A percentile compares a stretch with the other conserved stretches of the same genome.
phyloP scores from a whole-genome alignment of 64 coral and sea anemone genomes.

The Cladopsammia gracilis region DNA sequence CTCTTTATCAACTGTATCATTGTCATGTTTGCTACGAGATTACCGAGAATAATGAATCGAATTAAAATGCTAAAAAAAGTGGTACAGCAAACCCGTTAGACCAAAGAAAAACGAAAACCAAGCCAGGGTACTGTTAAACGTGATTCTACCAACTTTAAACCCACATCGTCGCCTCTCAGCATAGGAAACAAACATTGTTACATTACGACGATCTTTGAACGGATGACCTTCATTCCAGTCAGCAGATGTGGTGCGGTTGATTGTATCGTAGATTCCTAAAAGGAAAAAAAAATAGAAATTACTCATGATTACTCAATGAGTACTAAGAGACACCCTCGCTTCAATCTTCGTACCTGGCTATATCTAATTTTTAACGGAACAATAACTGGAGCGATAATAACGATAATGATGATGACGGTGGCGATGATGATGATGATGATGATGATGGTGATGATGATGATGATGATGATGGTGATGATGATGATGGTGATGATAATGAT shows the following conservation, averaged over 20 bases:
- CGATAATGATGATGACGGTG: too few relatives aligned
- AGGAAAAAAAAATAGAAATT: background rate
- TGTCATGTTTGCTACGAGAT: too few relatives aligned
- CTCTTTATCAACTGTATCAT: too few relatives aligned
- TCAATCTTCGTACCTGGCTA: background rate
- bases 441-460: too few relatives aligned
- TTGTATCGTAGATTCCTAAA: slow-evolving; percentile 25
- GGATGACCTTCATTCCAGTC: slow-evolving; percentile 25
- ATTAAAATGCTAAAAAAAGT: background rate
- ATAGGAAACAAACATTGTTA: slow-evolving; percentile 17
- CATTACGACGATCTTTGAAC: slow-evolving; percentile 6
- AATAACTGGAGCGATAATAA: too few relatives aligned
- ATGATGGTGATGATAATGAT: too few relatives aligned
- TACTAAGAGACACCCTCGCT: too few relatives aligned
- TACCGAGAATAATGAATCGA: too few relatives aligned
- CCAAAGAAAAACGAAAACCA: slow-evolving; percentile 38
- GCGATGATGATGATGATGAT: too few relatives aligned
- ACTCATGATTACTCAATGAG: background rate
- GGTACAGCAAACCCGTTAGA: slow-evolving; percentile 1
- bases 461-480: too few relatives aligned
- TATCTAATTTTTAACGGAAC: too few relatives aligned
- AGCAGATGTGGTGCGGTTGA: slow-evolving; percentile 22
- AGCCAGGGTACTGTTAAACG: slow-evolving; percentile 12
- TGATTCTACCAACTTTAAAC: slow-evolving; percentile 34
- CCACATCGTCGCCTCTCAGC: slow-evolving; percentile 11